Evolutionary conservation across 1,140 invertebrate genomes (phyloP), one percentile per base, ranked within the genome.

Genomic region (Phortica variegata): DNA sequence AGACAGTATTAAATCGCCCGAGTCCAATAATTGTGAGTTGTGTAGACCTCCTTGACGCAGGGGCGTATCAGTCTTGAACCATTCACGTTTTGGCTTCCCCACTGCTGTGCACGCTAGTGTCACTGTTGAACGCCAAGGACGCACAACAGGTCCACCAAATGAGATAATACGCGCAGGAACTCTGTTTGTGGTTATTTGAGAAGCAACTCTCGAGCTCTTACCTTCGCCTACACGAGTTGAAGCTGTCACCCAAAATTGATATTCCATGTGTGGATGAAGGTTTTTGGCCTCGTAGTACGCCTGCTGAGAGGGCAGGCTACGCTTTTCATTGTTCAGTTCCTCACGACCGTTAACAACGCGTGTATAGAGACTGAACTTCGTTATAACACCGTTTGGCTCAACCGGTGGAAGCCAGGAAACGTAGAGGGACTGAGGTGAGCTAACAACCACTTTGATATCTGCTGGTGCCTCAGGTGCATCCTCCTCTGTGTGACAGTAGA

Each of bases 171-270:
- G 78, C 0, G 86, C 85, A 2, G 85, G 82, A 16, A 88, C 84
- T 56, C 79, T 73, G 71, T 79, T 81, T 6, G 69, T 73, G 8
- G 71, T 76, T 3, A 76, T 74, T 61, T 86, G 84, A 0, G 84
- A 83, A 1, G 84, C 83, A 0, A 87, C 84, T 47, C 80, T 78
- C 0, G 86, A 87, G 69, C 84, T 87, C 58, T 85, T 85, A 0
- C 88, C 87, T 66, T 90, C 88, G 0, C 88, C 88, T 32, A 88
- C 82, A 18, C 85, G 77, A 0, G 88, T 90, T 10, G 84, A 85
- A 8, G 87, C 88, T 2, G 87, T 88, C 7, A 90, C 85, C 88
- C 88, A 90, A 65, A 88, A 89, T 68, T 90, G 85, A 69, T 93
- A 92, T 50, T 86, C 84, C 3, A 88, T 87, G 29, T 88, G 83